Percentiles rank a stretch among this genome's conserved stretches.
Conservation (phyloP, 2,113 vertebrate genomes). For the Periophthalmus modestus region DNA sequence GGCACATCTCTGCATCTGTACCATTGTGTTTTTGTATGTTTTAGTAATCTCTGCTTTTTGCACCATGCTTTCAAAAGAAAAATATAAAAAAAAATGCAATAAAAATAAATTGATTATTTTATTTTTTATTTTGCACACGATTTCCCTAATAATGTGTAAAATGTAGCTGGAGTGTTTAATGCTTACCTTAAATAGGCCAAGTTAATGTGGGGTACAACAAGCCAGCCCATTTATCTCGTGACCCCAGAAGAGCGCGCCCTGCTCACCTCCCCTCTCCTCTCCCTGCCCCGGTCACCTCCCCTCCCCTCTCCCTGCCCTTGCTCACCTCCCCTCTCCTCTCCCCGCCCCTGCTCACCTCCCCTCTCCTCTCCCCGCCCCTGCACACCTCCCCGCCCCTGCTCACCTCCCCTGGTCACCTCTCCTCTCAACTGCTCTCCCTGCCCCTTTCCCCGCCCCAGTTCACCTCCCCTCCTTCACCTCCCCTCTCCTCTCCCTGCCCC, state of each 20-base stretch:
- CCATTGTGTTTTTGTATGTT: constrained; percentile 20
- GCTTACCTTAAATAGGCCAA: too few relatives aligned
- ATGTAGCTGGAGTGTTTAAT: too few relatives aligned
- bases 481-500: too few relatives aligned
- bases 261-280: background rate
- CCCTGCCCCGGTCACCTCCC: constrained; percentile 22
- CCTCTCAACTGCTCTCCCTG: too few relatives aligned
- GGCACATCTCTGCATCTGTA: constrained; percentile 7
- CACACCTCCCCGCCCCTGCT: background rate
- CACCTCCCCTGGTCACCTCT: background rate
- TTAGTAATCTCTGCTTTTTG: constrained; percentile 44
- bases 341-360: constrained; percentile 1
- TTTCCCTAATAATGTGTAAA: background rate
- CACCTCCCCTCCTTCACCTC: too few relatives aligned
- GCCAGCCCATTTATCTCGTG: background rate
- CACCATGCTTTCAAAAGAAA: constrained; percentile 69
- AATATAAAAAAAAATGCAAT: constrained; percentile 25
- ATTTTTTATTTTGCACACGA: background rate
- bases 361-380: background rate
- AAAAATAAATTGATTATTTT: background rate
- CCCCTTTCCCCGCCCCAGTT: too few relatives aligned
- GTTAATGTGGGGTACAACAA: background rate
- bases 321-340: background rate
- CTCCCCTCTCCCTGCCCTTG: too few relatives aligned
- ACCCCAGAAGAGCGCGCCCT: background rate